Evolutionary conservation across 1,140 invertebrate genomes (phyloP).

Genomic region (Laupala kohalensis): DNA sequence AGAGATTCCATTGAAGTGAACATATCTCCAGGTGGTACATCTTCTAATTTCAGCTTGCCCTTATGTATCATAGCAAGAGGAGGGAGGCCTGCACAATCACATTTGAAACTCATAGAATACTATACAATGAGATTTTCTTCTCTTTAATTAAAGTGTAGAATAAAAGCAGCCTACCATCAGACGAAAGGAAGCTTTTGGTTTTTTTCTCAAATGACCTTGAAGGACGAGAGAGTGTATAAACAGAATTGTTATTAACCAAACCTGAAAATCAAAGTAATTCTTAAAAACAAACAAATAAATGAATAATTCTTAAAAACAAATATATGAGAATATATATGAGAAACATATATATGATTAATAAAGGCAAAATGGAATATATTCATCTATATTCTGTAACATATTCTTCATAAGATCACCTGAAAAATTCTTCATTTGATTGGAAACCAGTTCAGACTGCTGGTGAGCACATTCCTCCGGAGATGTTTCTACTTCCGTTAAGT

Average conservation of each 20-base stretch:
- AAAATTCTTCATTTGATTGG: conserved; percentile 26
- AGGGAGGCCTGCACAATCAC: conserved; percentile 10
- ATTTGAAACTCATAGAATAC: neutral
- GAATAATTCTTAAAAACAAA: too few relatives aligned
- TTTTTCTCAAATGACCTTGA: neutral
- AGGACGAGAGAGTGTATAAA: neutral
- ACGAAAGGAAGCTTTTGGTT: neutral
- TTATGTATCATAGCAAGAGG: conserved; percentile 8
- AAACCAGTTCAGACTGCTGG: conserved; percentile 15
- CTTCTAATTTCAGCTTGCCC: conserved; percentile 22
- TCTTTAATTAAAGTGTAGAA: neutral
- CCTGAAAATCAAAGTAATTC: too few relatives aligned
- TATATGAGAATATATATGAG: too few relatives aligned
- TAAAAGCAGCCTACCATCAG: neutral
- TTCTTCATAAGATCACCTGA: conserved; percentile 20
- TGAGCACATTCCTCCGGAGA: conserved; percentile 28
- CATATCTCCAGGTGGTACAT: neutral
- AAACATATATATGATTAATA: too few relatives aligned
- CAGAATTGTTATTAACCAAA: neutral
- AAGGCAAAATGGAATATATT: too few relatives aligned
- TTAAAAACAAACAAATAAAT: too few relatives aligned
- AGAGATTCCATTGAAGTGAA: conserved; percentile 20
- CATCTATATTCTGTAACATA: neutral
- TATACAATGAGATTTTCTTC: too few relatives aligned
- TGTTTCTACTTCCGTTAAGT: conserved; percentile 63